A percentile compares a stretch with the other conserved stretches of the same genome.
Evolutionary conservation across 2,888 invertebrate genomes (phyloP).

Genomic region (Sinodicranocentrus sp.): DNA sequence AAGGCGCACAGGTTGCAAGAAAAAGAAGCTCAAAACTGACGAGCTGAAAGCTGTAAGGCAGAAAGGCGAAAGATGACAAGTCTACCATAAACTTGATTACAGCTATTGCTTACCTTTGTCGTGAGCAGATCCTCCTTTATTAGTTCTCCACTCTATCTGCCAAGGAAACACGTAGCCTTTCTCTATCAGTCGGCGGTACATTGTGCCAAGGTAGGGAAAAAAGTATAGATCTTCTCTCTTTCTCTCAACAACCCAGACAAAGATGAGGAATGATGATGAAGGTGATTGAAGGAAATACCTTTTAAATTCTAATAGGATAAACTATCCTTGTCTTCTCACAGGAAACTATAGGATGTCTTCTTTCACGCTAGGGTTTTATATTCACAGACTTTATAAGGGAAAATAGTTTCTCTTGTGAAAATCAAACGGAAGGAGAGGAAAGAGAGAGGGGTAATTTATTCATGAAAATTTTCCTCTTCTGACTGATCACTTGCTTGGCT

Average conservation of each 20-base stretch:
- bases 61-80: slow-evolving; percentile 41
- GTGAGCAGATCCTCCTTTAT: slow-evolving; percentile 24
- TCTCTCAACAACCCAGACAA: not conserved
- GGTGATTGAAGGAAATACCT: slow-evolving; percentile 38
- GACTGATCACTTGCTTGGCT: slow-evolving; percentile 4
- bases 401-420: not conserved
- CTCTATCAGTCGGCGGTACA: slow-evolving; percentile 35
- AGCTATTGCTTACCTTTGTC: slow-evolving; percentile 56
- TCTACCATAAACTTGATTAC: slow-evolving; percentile 60
- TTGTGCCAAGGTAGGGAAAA: not conserved
- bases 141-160: slow-evolving; percentile 8
- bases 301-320: slow-evolving; percentile 52
- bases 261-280: slow-evolving; percentile 23
- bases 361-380: too few relatives aligned
- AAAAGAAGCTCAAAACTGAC: not conserved
- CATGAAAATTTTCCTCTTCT: slow-evolving; percentile 35
- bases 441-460: slow-evolving; percentile 38
- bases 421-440: slow-evolving; percentile 20
- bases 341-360: too few relatives aligned
- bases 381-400: too few relatives aligned
- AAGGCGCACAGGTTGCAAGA: not conserved
- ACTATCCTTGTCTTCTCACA: slow-evolving; percentile 11
- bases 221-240: too few relatives aligned
- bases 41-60: not conserved
- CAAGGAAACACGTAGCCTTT: slow-evolving; percentile 39